These are phyloP conservation scores for Melikaiella ostensackeni DNA, from an alignment of 2,888 invertebrate species.

Conservation along the genomic window DNA sequence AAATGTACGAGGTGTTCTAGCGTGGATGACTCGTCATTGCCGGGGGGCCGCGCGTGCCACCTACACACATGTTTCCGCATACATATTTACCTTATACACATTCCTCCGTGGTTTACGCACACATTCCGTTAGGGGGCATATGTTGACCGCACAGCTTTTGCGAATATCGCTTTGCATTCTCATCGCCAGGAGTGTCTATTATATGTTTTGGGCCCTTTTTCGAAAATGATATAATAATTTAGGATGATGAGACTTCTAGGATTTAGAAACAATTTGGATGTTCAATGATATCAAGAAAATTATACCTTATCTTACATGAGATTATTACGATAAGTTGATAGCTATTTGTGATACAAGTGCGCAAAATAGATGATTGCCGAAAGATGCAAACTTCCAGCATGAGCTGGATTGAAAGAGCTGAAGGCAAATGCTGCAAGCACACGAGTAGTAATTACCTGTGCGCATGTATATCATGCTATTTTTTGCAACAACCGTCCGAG, in stretches of 20 bases:
- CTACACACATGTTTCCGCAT: slow-evolving; percentile 60
- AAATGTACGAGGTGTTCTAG: slow-evolving; percentile 73
- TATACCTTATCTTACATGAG: no score
- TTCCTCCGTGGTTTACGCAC: slow-evolving; percentile 36
- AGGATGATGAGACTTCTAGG: not conserved
- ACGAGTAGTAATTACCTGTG: no score
- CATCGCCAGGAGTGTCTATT: slow-evolving; percentile 5
- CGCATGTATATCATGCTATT: no score
- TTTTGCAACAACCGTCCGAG: no score
- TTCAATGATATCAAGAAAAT: no score
- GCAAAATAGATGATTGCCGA: no score
- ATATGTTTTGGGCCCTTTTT: not conserved
- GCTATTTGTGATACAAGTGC: no score
- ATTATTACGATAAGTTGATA: no score
- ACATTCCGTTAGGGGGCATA: slow-evolving; percentile 13
- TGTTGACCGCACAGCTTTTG: slow-evolving; percentile 26
- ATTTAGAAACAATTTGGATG: not conserved
- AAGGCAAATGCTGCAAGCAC: no score
- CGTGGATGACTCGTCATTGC: slow-evolving; percentile 77
- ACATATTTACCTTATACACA: slow-evolving; percentile 51
- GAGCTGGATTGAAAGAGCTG: no score
- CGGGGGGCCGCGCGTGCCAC: slow-evolving; percentile 76
- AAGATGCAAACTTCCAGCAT: no score
- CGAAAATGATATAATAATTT: not conserved
- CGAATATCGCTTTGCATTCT: slow-evolving; percentile 21